Evolutionary conservation across 1,140 invertebrate species (phyloP).

Genomic region (Sipha flava): DNA sequence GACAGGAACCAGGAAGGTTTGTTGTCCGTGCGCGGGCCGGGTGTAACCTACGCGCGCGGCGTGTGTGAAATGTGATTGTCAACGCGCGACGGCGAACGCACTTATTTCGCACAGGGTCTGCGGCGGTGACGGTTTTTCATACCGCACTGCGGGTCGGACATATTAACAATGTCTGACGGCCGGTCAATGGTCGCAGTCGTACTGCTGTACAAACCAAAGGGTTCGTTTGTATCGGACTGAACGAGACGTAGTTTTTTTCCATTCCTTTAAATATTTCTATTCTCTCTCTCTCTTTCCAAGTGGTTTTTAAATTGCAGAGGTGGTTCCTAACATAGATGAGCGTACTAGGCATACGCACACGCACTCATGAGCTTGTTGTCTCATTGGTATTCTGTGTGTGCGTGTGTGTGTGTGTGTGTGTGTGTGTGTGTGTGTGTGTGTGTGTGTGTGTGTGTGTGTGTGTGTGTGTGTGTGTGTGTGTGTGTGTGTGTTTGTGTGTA

Average conservation of each 20-base stretch:
- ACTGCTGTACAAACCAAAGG: not conserved
- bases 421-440: not conserved
- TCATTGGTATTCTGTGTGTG: not conserved
- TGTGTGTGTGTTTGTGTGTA: not conserved
- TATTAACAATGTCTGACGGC: not conserved
- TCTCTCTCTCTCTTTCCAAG: not conserved
- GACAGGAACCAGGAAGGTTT: no score
- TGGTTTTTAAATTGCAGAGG: conserved; percentile 35
- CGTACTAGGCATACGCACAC: not conserved
- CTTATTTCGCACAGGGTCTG: not conserved
- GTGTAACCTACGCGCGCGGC: no score
- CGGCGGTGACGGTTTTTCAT: not conserved
- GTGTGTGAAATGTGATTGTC: no score
- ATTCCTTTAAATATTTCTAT: not conserved
- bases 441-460: not conserved
- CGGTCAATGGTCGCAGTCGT: not conserved
- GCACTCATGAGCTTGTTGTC: not conserved
- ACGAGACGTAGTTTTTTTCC: not conserved
- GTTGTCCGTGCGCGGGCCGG: no score
- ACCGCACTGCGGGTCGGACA: not conserved
- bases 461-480: not conserved
- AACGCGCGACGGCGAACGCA: not conserved
- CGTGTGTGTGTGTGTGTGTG: not conserved
- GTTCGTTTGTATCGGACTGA: not conserved
- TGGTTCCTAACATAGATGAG: conserved; percentile 38